Evolutionary conservation across 1,140 invertebrate genomes (phyloP).

Genomic region (Neodiprion fabricii): DNA sequence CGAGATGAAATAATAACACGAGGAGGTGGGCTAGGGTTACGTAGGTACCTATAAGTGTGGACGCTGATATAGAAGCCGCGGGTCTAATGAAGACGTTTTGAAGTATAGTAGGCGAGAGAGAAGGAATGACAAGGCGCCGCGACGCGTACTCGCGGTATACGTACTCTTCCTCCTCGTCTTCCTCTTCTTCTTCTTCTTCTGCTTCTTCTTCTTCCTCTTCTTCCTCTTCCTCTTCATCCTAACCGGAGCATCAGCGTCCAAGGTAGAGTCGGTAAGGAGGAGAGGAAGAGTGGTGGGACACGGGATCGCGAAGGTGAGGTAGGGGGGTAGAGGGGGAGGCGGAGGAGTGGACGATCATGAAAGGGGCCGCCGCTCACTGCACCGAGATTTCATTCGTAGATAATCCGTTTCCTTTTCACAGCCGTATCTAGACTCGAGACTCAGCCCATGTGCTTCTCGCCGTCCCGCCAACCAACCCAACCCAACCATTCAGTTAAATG

Average conservation of each 20-base stretch:
- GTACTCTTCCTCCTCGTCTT: too few relatives aligned
- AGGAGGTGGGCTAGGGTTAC: too few relatives aligned
- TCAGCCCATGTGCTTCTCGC: not conserved
- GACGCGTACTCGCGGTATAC: not conserved
- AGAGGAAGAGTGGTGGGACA: too few relatives aligned
- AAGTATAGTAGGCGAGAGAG: too few relatives aligned
- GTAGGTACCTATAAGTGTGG: too few relatives aligned
- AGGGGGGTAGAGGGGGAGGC: constrained; percentile 18
- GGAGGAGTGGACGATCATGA: constrained; percentile 33
- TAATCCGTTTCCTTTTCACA: constrained; percentile 45
- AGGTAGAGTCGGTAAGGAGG: not conserved
- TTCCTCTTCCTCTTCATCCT: too few relatives aligned
- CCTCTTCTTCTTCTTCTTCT: too few relatives aligned
- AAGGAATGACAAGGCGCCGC: not conserved
- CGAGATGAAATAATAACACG: too few relatives aligned
- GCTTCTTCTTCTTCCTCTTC: too few relatives aligned
- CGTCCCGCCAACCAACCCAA: not conserved
- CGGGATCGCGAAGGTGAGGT: constrained; percentile 1
- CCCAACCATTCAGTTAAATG: not conserved
- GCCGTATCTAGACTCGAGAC: constrained; percentile 34
- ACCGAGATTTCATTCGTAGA: constrained; percentile 34
- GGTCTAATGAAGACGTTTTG: too few relatives aligned
- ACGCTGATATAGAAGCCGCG: too few relatives aligned
- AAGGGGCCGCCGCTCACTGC: constrained; percentile 33
- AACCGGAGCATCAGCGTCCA: not conserved